A percentile compares a stretch with the other conserved stretches of the same genome.
These are phyloP conservation scores for Deilephila elpenor DNA, from an alignment of 2,888 invertebrate species.

Conservation along the genomic window DNA sequence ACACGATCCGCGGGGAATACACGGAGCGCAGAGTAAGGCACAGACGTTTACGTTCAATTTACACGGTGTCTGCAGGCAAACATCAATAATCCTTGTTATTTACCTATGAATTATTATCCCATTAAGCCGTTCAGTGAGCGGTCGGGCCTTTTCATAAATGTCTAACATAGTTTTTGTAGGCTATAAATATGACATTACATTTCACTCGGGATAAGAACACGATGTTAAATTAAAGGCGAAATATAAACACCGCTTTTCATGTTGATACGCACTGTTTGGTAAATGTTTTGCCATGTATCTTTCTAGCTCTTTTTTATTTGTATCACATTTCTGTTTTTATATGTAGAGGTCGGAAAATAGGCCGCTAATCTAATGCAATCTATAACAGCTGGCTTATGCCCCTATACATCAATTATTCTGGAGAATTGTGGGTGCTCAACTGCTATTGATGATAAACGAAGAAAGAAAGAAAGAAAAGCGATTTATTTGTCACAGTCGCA, in stretches of 20 bases:
- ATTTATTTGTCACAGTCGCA: too few relatives aligned
- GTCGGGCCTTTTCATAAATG: neutral
- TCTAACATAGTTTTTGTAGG: neutral
- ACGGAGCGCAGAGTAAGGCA: neutral
- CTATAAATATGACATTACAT: neutral
- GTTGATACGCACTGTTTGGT: neutral
- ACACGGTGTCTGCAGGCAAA: slow-evolving; percentile 3
- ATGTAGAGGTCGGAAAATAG: too few relatives aligned
- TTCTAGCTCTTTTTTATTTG: neutral
- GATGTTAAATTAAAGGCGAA: neutral
- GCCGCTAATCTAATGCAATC: too few relatives aligned
- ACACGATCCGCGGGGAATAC: slow-evolving; percentile 16
- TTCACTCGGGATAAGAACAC: neutral
- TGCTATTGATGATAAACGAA: too few relatives aligned
- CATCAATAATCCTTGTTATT: neutral
- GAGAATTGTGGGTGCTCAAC: too few relatives aligned
- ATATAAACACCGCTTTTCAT: neutral
- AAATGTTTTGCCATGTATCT: neutral
- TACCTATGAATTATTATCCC: neutral
- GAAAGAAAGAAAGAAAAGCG: too few relatives aligned
- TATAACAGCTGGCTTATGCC: too few relatives aligned
- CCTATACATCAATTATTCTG: too few relatives aligned
- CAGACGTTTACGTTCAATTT: slow-evolving; percentile 17
- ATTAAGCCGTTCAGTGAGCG: neutral
- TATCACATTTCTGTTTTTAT: too few relatives aligned